Conservation (phyloP, 2,888 invertebrate species). For the Drosophila conformis region DNA sequence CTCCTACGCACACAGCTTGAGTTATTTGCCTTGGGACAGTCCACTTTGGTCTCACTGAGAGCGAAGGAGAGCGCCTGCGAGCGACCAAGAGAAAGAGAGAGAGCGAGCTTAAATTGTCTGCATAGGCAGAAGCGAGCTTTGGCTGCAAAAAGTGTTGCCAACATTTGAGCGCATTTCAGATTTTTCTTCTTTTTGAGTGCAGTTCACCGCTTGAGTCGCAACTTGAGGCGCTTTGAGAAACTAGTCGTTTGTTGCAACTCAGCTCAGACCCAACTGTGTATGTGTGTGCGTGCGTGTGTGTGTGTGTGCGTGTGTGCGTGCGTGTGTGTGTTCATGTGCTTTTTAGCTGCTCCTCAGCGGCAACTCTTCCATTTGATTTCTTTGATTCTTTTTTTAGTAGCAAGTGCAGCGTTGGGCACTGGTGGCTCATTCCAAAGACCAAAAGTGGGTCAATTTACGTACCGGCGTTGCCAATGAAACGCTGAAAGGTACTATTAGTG, state of each 20-base stretch:
- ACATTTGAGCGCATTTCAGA: constrained; percentile 32
- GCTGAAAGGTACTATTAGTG: constrained; percentile 45
- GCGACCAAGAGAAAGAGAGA: neutral
- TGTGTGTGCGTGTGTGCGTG: neutral
- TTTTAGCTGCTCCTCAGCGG: constrained; percentile 34
- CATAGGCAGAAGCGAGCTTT: constrained; percentile 35
- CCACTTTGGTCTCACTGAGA: constrained; percentile 1
- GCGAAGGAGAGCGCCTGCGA: neutral
- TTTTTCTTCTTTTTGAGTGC: constrained; percentile 19
- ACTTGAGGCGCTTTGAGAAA: constrained; percentile 8
- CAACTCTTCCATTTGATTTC: constrained; percentile 80
- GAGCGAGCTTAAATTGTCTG: constrained; percentile 27
- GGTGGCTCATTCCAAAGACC: constrained; percentile 53
- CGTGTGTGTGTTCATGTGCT: constrained; percentile 5
- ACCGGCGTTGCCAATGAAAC: constrained; percentile 45
- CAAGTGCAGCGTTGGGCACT: constrained; percentile 21
- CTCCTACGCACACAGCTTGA: constrained; percentile 13
- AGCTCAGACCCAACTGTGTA: neutral
- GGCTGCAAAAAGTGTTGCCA: constrained; percentile 44
- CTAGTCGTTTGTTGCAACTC: constrained; percentile 32
- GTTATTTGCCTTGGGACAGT: constrained; percentile 3
- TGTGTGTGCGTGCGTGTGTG: neutral
- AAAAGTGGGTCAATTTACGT: constrained; percentile 77
- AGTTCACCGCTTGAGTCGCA: constrained; percentile 12
- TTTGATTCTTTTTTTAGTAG: constrained; percentile 65